These are phyloP conservation scores for Pterostichus niger DNA, from an alignment of 2,888 invertebrate species.

Conservation along the genomic window DNA sequence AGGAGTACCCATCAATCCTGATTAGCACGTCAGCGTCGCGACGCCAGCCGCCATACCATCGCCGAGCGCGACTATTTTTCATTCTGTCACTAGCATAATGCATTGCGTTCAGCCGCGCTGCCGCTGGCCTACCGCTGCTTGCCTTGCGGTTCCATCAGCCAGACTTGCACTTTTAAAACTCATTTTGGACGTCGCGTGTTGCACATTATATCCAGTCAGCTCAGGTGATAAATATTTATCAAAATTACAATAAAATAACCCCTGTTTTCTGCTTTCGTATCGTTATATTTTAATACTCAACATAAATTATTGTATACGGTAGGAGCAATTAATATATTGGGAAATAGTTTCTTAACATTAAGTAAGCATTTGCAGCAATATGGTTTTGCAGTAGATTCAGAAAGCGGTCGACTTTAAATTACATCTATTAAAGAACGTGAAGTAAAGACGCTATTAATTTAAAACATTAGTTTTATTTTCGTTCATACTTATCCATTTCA, in stretches of 20 bases:
- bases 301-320: no score
- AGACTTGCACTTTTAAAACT: slow-evolving; percentile 24
- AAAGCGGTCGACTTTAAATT: no score
- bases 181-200: slow-evolving; percentile 5
- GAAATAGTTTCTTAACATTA: no score
- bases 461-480: no score
- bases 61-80: slow-evolving; percentile 74
- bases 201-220: neutral
- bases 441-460: no score
- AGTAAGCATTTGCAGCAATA: no score
- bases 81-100: slow-evolving; percentile 74
- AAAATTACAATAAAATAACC: slow-evolving; percentile 5
- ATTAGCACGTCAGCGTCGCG: slow-evolving; percentile 72
- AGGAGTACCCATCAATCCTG: slow-evolving; percentile 72
- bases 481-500: no score
- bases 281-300: no score
- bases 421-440: no score
- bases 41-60: slow-evolving; percentile 70
- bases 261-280: no score
- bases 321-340: no score
- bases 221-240: slow-evolving; percentile 36
- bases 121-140: neutral
- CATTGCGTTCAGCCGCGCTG: slow-evolving; percentile 67
- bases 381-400: no score
- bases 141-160: neutral